A percentile compares a stretch with the other conserved stretches of the same genome.
These are phyloP conservation scores for Drosophila prosaltans DNA, from an alignment of 1,140 invertebrate species.

Conservation along the genomic window DNA sequence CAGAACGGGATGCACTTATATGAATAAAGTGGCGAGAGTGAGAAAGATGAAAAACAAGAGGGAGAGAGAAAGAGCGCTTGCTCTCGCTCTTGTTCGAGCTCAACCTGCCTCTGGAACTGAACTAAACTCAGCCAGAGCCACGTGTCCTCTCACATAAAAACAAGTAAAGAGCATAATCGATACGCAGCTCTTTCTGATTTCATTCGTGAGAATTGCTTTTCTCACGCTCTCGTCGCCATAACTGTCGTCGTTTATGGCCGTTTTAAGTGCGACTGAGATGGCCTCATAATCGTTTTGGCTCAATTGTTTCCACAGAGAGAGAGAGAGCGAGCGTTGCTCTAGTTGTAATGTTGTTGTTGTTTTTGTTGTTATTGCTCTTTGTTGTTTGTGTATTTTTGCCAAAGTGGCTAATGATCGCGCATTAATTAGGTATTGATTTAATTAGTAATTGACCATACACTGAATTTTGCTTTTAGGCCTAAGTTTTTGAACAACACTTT, in stretches of 20 bases:
- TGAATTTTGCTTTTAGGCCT: background rate
- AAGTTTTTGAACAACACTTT: background rate
- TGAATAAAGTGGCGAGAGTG: background rate
- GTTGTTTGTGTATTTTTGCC: conserved; percentile 51
- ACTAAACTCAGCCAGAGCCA: conserved; percentile 39
- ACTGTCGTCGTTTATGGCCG: conserved; percentile 80
- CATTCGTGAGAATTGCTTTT: conserved; percentile 78
- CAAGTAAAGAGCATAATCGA: conserved; percentile 81
- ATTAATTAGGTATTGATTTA: conserved; percentile 76
- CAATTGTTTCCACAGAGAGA: conserved; percentile 62
- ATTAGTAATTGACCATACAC: conserved; percentile 49
- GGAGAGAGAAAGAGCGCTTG: conserved; percentile 32
- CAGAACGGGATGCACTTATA: conserved; percentile 2
- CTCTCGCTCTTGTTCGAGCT: conserved; percentile 27
- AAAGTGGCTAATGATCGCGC: conserved; percentile 19
- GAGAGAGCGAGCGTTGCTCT: conserved; percentile 25
- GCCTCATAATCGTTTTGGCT: conserved; percentile 82
- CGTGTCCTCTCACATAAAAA: conserved; percentile 76
- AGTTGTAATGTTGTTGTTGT: conserved; percentile 23
- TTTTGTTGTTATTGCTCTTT: conserved; percentile 11
- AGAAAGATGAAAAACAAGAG: conserved; percentile 14
- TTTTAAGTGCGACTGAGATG: conserved; percentile 83
- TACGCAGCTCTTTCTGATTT: conserved; percentile 69
- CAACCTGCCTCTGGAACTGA: conserved; percentile 13
- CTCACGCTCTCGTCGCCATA: conserved; percentile 78